Conservation (phyloP, 2,113 vertebrate species). For the Mormyrus iriodes region DNA sequence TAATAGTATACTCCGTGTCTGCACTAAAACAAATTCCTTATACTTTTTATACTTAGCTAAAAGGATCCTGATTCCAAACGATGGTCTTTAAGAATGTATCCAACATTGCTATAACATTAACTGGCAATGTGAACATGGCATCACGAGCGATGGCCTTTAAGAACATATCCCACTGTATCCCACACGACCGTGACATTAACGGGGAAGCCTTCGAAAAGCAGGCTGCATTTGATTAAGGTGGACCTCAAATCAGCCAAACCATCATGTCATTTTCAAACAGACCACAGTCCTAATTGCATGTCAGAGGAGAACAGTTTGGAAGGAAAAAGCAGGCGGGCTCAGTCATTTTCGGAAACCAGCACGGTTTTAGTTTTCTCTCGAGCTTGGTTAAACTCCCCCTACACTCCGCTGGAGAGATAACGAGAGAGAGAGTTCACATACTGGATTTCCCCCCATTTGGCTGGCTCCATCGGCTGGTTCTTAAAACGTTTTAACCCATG, state of each 20-base stretch:
- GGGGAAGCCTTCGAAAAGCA: neutral
- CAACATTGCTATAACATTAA: neutral
- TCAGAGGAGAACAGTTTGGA: constrained; percentile 46
- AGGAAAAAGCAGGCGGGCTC: constrained; percentile 34
- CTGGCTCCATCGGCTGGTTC: neutral
- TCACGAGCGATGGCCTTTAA: neutral
- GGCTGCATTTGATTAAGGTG: constrained; percentile 31
- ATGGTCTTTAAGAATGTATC: neutral
- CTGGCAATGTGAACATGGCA: neutral
- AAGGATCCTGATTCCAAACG: neutral
- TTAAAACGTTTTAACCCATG: constrained; percentile 4
- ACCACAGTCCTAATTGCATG: constrained; percentile 48
- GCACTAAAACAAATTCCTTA: neutral
- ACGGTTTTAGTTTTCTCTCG: constrained; percentile 31
- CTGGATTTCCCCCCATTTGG: constrained; percentile 1
- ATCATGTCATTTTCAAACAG: constrained; percentile 43
- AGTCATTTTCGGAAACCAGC: constrained; percentile 33
- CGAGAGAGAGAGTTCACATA: neutral
- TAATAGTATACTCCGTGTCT: neutral
- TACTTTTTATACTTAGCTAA: neutral
- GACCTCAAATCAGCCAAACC: constrained; percentile 53
- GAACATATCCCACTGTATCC: neutral
- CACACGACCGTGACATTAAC: neutral
- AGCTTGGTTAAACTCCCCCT: constrained; percentile 24
- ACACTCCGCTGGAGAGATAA: constrained; percentile 21